These are phyloP conservation scores for Thomomys bottae DNA, from an alignment of 2,113 vertebrate species.

Conservation along the genomic window DNA sequence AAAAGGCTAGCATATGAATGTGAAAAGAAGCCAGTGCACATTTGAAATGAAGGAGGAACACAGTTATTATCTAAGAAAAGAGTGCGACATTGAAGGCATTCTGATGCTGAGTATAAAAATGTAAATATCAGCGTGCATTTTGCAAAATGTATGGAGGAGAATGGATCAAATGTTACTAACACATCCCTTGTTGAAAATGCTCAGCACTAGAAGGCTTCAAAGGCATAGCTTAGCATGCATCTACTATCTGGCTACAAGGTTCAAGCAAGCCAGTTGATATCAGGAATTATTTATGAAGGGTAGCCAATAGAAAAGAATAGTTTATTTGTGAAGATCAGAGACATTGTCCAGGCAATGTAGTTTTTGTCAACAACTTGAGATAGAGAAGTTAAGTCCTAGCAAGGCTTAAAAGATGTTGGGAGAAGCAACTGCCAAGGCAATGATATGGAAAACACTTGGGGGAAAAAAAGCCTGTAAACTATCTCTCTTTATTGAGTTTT, in stretches of 20 bases:
- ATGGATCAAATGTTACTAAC: background rate
- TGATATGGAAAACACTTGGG: background rate
- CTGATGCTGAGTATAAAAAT: background rate
- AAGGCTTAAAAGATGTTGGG: background rate
- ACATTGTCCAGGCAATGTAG: background rate
- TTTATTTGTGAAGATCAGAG: background rate
- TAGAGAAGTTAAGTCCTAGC: background rate
- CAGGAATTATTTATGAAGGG: background rate
- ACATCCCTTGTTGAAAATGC: constrained; percentile 26
- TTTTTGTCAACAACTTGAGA: background rate
- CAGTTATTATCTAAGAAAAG: background rate
- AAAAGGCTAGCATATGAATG: background rate
- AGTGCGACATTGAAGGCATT: background rate
- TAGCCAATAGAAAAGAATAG: background rate
- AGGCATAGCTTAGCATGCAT: background rate
- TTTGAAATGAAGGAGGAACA: background rate
- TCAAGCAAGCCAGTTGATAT: background rate
- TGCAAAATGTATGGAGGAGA: background rate
- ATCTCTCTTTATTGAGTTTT: no score
- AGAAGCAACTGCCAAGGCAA: background rate
- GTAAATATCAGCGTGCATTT: constrained; percentile 16
- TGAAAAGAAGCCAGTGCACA: background rate
- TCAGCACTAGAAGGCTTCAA: background rate
- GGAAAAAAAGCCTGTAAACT: no score
- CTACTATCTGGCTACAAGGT: no score